phyloP scores from a whole-genome alignment of 2,113 vertebrate species.

The Thunnus thynnus region DNA sequence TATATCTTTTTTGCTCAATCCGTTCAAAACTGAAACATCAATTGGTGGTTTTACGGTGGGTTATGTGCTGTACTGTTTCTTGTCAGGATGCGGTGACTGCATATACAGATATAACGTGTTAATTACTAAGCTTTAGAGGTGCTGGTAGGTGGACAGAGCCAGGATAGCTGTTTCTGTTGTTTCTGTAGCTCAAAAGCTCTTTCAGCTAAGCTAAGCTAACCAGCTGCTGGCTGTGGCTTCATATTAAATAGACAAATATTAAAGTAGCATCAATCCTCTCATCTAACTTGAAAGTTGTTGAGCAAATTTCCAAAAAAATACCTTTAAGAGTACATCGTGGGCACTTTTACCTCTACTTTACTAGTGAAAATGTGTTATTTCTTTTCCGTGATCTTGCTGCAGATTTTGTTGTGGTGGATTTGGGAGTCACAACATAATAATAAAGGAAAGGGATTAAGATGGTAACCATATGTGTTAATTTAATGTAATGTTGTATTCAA shows the following conservation, averaged over 20 bases:
- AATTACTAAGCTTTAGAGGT: too few relatives aligned
- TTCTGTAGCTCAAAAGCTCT: too few relatives aligned
- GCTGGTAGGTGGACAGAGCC: too few relatives aligned
- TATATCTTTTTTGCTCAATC: neutral
- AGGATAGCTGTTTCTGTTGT: too few relatives aligned
- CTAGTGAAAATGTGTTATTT: constrained; percentile 1
- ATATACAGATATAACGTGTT: too few relatives aligned
- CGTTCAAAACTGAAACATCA: neutral
- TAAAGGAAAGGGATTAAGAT: constrained; percentile 36
- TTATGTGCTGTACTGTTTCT: neutral
- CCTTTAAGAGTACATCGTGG: neutral
- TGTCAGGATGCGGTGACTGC: neutral
- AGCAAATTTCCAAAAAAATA: neutral
- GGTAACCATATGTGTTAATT: constrained; percentile 57
- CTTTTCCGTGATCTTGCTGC: constrained; percentile 12
- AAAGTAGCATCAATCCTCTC: neutral
- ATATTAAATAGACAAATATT: neutral
- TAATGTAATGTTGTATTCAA: constrained; percentile 32
- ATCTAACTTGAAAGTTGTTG: neutral
- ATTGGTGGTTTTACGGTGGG: neutral
- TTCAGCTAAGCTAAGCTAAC: neutral
- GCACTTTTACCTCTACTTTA: neutral
- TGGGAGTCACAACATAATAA: constrained; percentile 46
- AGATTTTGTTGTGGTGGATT: constrained; percentile 39
- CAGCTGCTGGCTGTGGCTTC: neutral